Evolutionary conservation across 2,888 invertebrate species (phyloP), one percentile per base, ranked within the genome.

Genomic region (Andrena trimmerana): DNA sequence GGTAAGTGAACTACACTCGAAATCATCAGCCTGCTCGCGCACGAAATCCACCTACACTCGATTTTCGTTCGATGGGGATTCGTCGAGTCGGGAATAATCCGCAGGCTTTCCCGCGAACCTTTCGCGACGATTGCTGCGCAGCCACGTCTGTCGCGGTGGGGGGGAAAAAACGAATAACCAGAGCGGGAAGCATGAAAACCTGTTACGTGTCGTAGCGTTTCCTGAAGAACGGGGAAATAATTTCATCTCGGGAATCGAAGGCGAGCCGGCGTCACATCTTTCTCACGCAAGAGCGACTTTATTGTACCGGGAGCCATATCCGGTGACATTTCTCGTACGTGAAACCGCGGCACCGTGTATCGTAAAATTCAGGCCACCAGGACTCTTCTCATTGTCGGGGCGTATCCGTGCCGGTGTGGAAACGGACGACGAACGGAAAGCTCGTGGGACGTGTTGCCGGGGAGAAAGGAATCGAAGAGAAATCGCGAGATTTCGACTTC

Each of bases 401-500:
- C 72, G 69, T 81, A 83, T 54, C 59, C 74, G 75, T 59, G 74
- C 65, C 33, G 69, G 78, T 65, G 85, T 85, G 88, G 84, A 86
- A 88, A 81, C 81, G 71, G 48, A 67, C 78, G 73, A 73, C 59
- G 65, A 74, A 42, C 77, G 83, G 85, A 24, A 81, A 85, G 78
- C 77, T 72, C 86, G 59, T 65, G 84, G 74, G 80, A 87, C 77
- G 73, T 66, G 80, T 70, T 52, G 60, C 36, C 31, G 33, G 36
- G 16, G 31, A 63, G 71, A 76, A 69, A 24, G 76, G 42, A 69
- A 50, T 62, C 42, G 48, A 5, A n/a, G 50, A 50, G 59, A 65
- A 42, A 27, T 27, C 24, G 31, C 10, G 59, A 50, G 75, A 81
- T 63, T 65, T 63, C 54, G 27, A 27, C 50, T 57, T 70, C 66